A percentile compares a stretch with the other conserved stretches of the same genome.
Conservation (phyloP, 2,797 vertebrate genomes). For the Pipistrellus pipistrellus region DNA sequence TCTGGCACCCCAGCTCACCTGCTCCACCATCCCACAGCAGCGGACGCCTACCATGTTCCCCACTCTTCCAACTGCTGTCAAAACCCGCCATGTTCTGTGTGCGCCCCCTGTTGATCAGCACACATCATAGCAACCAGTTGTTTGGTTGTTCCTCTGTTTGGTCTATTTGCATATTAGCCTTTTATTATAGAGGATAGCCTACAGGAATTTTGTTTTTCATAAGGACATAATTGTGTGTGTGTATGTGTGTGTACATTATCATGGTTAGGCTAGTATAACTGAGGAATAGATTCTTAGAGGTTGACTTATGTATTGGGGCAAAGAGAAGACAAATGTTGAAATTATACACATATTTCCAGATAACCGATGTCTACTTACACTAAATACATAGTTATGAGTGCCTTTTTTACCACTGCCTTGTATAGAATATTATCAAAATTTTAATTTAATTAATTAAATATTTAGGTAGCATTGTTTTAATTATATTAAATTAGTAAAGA, state of each 20-base stretch:
- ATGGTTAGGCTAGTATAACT: neutral
- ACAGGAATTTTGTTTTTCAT: neutral
- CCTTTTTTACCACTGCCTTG: neutral
- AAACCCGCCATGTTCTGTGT: too few relatives aligned
- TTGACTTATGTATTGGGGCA: neutral
- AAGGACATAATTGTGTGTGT: neutral
- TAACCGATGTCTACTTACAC: neutral
- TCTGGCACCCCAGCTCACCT: too few relatives aligned
- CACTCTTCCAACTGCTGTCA: too few relatives aligned
- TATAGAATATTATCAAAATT: neutral
- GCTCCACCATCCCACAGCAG: too few relatives aligned
- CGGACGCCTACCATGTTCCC: too few relatives aligned
- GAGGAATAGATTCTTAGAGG: neutral
- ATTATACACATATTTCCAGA: neutral
- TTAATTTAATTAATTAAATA: slow-evolving; percentile 8
- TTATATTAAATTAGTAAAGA: neutral
- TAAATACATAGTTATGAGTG: neutral
- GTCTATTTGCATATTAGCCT: too few relatives aligned
- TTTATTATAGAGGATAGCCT: neutral
- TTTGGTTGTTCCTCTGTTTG: too few relatives aligned
- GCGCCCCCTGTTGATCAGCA: too few relatives aligned
- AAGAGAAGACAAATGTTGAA: neutral
- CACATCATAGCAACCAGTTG: too few relatives aligned
- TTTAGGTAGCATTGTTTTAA: neutral
- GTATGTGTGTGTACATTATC: neutral